Evolutionary conservation across 2,797 vertebrate genomes (phyloP), one percentile per base, ranked within the genome.

Genomic region (Apodemus agrarius): DNA sequence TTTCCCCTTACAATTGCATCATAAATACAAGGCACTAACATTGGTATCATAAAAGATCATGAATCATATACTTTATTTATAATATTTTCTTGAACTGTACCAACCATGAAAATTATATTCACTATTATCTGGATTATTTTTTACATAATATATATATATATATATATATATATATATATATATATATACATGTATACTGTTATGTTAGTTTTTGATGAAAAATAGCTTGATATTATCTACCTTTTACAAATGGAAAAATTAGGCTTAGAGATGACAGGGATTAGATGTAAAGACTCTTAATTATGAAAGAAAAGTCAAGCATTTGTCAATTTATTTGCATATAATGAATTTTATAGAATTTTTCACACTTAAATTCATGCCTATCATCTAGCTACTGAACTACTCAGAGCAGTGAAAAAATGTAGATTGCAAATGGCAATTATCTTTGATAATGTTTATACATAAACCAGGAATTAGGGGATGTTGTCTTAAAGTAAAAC

Each of bases 401-500:
- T 92, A 43, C 89, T 92, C 83, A 82, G 46, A 43, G 4, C 22
- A 86, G 9, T 81, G 17, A 78, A 79, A 96, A 96, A 72, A 59
- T 46, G 57, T 75, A 93, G 84, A 80, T 87, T 96, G 72, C 87
- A 96, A 96, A 79, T 76, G 80, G 86, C 87, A 96, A 89, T 96
- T 95, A 82, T 79, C 13, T 75, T 79, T 93, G 93, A 90, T 86
- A 95, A 93, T 85, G 80, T 92, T 96, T 95, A 97, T 95, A n/a
- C 72, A 88, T 85, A 89, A 97, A 34, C 92, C 88, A 91, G 81
- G 57, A 91, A 95, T 93, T 81, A 59, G 97, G 26, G 91, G 34
- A 54, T 91, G 59, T 97, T 95, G 69, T 96, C 89, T 88, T 97
- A 92, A 97, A 97, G 92, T 96, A 95, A 94, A 88, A 91, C 29